Conservation (phyloP, 2,113 vertebrate genomes). For the Percina caprodes region DNA sequence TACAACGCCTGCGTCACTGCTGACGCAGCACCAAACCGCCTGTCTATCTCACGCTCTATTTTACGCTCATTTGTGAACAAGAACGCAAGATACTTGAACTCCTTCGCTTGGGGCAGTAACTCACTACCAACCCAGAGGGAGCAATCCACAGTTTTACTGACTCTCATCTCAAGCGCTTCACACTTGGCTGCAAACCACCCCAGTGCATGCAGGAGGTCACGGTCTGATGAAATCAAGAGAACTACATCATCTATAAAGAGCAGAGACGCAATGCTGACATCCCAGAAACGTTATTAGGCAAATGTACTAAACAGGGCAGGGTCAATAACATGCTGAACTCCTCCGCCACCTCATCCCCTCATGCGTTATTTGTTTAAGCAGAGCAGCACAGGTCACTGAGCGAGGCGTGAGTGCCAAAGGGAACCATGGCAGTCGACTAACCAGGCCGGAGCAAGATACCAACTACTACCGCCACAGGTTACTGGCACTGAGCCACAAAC, state of each 20-base stretch:
- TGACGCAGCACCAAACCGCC: no score
- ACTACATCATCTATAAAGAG: no score
- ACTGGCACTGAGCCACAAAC: slow-evolving; percentile 35
- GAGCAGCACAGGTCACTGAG: slow-evolving; percentile 47
- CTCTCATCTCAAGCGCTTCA: no score
- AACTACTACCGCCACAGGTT: slow-evolving; percentile 14
- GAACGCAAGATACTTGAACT: background rate
- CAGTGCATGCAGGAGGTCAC: no score
- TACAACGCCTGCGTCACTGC: no score
- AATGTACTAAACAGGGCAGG: background rate
- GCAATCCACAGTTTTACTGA: background rate
- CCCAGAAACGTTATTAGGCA: background rate
- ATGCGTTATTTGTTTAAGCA: background rate
- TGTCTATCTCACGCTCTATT: background rate
- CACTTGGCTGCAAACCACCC: no score
- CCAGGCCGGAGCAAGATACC: slow-evolving; percentile 18
- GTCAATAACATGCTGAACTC: background rate
- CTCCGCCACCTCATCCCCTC: background rate
- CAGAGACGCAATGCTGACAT: background rate
- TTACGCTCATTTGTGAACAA: background rate
- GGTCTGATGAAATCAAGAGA: no score
- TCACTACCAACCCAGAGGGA: background rate
- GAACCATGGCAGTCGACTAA: slow-evolving; percentile 7
- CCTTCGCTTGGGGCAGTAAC: no score
- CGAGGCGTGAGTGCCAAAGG: background rate